Conservation (phyloP, 2,888 invertebrate genomes). For the Andricus quercusramuli region DNA sequence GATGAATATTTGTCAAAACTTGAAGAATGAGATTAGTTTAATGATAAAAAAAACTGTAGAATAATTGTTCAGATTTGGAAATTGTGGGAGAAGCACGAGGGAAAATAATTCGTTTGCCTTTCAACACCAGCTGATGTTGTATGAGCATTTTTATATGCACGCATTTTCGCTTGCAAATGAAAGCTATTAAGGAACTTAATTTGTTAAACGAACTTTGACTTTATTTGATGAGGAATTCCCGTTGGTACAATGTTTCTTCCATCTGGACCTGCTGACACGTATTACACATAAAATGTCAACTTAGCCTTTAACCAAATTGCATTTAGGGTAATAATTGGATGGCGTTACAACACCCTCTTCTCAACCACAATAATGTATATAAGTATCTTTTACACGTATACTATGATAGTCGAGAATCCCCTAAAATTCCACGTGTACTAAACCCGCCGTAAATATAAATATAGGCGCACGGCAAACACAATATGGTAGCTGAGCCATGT, state of each 20-base stretch:
- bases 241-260: background rate
- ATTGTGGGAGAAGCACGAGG: no score
- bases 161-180: no score
- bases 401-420: background rate
- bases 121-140: no score
- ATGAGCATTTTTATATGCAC: no score
- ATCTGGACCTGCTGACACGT: background rate
- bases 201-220: background rate
- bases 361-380: background rate
- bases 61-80: no score
- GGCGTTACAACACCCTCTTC: background rate
- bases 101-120: no score
- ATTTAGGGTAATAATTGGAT: conserved; percentile 12
- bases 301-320: background rate
- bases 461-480: background rate
- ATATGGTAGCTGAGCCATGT: background rate
- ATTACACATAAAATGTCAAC: background rate
- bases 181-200: no score
- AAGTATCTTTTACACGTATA: background rate
- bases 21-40: no score
- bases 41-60: no score
- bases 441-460: conserved; percentile 23
- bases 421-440: background rate
- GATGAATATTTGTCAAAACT: no score
- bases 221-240: background rate